Base-by-base conservation (phyloP, 2,888 invertebrate genomes). In the Hydraecia micacea region DNA sequence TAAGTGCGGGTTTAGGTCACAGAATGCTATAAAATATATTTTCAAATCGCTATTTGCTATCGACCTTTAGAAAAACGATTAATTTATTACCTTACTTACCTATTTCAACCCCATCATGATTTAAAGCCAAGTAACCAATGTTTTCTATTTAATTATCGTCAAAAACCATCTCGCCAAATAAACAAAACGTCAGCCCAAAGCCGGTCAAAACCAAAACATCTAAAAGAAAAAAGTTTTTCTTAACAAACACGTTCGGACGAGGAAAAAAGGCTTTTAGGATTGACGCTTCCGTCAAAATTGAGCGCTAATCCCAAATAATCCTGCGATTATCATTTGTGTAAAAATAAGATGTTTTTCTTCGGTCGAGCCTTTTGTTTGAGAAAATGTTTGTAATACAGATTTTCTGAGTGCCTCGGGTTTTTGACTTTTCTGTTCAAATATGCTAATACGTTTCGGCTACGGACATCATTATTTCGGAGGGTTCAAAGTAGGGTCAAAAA, bases 251-350 rank as follows among this genome's bases (percentile, higher is more conserved):
- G 49, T 67, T 71, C 67, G 75, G 69, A 78, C 32, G 65, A 79
- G 81, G 75, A 78, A 69, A 68, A 49, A 79, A 84, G 79, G 78
- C 81, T 86, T 85, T 89, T 75, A 76, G 68, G 75, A 84, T 83
- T 81, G 87, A 80, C 73, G 86, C 78, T 69, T 68, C 79, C 84
- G 88, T 89, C 89, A 88, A 85, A 88, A 88, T 88, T 89, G 86
- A 80, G 78, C 63, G 86, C 81, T 89, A 86, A 88, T 86, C 86
- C 77, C 70, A 82, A 84, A 88, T 88, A 86, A 88, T 84, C 85
- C 79, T 28, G 52, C 68, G 86, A 83, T 88, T 87, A 83, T 88
- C 76, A 89, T 79, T 83, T 88, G 75, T 84, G 81, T 87, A 83
- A 87, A 82, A 87, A 83, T 79, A 89, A 80, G 76, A 78, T 81